These are phyloP conservation scores for Scaptomyza tumidula DNA, from an alignment of 2,888 invertebrate genomes.

Conservation along the genomic window DNA sequence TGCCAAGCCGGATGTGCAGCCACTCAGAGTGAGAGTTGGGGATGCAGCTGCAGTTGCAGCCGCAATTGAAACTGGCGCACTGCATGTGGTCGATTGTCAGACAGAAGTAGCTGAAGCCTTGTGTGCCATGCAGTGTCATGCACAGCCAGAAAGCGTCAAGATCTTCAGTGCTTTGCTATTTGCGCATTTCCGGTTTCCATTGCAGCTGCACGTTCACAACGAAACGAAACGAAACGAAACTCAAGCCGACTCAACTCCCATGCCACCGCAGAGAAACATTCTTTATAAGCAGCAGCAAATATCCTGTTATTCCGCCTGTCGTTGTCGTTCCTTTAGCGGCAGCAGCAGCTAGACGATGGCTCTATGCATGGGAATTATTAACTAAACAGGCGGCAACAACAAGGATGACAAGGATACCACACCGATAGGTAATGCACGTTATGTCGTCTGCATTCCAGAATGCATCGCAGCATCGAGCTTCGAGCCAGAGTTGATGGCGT, in stretches of 20 bases:
- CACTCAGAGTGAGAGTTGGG: slow-evolving; percentile 40
- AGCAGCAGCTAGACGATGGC: slow-evolving; percentile 34
- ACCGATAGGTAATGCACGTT: slow-evolving; percentile 57
- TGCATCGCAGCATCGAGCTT: slow-evolving; percentile 28
- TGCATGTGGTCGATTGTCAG: slow-evolving; percentile 59
- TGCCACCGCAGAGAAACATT: slow-evolving; percentile 51
- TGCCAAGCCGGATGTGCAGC: slow-evolving; percentile 48
- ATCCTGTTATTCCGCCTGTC: slow-evolving; percentile 67
- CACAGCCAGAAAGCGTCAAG: slow-evolving; percentile 56
- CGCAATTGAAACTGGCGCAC: slow-evolving; percentile 37
- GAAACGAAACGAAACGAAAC: slow-evolving; percentile 6
- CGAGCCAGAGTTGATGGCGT: slow-evolving; percentile 41
- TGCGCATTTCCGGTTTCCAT: slow-evolving; percentile 82
- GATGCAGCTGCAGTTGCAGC: slow-evolving; percentile 2
- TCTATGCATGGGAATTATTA: slow-evolving; percentile 77
- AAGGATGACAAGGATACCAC: slow-evolving; percentile 31
- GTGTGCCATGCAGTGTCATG: slow-evolving; percentile 33
- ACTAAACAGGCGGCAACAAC: slow-evolving; percentile 61
- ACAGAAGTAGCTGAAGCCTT: slow-evolving; percentile 15
- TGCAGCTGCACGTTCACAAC: slow-evolving; percentile 64
- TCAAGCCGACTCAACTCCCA: slow-evolving; percentile 38
- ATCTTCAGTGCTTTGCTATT: slow-evolving; percentile 75
- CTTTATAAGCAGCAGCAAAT: slow-evolving; percentile 66
- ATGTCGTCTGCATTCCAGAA: slow-evolving; percentile 54
- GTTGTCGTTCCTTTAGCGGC: slow-evolving; percentile 11